Percentiles rank a stretch among this genome's conserved stretches.
phyloP scores from a whole-genome alignment of 2,888 invertebrate genomes.

The Caenorhabditis drosophilae region DNA sequence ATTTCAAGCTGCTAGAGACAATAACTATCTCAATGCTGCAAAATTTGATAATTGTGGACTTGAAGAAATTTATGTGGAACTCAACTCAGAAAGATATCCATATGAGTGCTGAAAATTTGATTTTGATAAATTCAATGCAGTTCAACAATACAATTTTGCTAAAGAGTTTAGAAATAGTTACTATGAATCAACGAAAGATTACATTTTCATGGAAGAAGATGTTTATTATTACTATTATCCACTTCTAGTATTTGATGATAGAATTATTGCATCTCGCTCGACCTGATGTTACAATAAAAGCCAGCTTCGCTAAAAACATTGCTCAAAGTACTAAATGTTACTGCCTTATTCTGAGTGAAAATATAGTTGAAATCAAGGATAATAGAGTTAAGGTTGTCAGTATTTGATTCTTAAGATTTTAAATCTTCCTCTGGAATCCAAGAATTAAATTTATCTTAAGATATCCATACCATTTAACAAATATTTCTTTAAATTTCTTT shows the following conservation, averaged over 20 bases:
- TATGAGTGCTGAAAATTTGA: constrained; percentile 54
- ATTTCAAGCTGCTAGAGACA: constrained; percentile 48
- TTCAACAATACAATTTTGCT: constrained; percentile 56
- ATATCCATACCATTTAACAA: constrained; percentile 41
- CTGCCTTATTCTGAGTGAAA: constrained; percentile 38
- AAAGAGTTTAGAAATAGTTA: constrained; percentile 54
- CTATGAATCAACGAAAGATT: constrained; percentile 44
- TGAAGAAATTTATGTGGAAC: constrained; percentile 52
- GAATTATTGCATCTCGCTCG: constrained; percentile 46
- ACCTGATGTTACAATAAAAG: constrained; percentile 54
- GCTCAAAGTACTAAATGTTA: constrained; percentile 47
- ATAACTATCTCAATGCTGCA: constrained; percentile 51
- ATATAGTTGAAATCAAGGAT: constrained; percentile 42
- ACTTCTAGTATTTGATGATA: constrained; percentile 50
- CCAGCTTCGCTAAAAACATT: constrained; percentile 38
- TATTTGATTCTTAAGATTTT: constrained; percentile 11
- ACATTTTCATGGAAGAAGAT: constrained; percentile 52
- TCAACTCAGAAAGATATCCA: constrained; percentile 53
- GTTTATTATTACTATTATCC: constrained; percentile 49
- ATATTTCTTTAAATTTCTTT: constrained; percentile 20
- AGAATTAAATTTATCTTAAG: constrained; percentile 37
- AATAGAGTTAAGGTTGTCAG: constrained; percentile 43
- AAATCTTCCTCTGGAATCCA: constrained; percentile 21
- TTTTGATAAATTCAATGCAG: constrained; percentile 50
- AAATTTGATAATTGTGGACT: constrained; percentile 54